A percentile compares a stretch with the other conserved stretches of the same genome.
Conservation (phyloP, 2,797 vertebrate genomes). For the Fratercula arctica region DNA sequence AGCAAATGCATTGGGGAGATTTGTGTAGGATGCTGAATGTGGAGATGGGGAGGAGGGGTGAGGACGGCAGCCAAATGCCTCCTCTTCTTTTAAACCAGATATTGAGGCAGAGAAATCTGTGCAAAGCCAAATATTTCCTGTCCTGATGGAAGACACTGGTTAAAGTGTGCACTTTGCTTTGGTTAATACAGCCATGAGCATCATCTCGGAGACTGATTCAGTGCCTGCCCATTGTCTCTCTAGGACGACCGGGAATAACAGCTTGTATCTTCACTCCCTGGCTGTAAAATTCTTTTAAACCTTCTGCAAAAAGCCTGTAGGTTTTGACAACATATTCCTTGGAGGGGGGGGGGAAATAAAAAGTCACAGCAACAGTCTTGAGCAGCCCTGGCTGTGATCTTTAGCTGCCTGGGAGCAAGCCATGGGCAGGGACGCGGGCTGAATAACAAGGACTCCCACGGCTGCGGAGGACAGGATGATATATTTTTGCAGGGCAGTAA, state of each 20-base stretch:
- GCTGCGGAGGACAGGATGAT: neutral
- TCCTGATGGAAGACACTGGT: accelerated
- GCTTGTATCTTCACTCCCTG: accelerated
- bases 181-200: neutral
- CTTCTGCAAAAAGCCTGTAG: neutral
- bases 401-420: slow-evolving; percentile 33
- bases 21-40: neutral
- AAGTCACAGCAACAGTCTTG: accelerated
- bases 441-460: neutral
- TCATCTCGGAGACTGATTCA: accelerated
- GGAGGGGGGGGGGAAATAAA: neutral
- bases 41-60: too few species aligned
- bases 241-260: neutral
- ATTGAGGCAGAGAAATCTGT: neutral
- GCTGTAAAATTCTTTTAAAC: neutral
- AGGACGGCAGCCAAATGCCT: neutral
- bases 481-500: slow-evolving; percentile 2
- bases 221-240: neutral
- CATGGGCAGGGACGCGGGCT: accelerated
- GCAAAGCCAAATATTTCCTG: neutral
- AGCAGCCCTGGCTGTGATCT: slow-evolving; percentile 26
- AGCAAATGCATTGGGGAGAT: accelerated
- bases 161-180: neutral
- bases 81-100: neutral
- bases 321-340: neutral